Base-by-base conservation (phyloP, 1,140 invertebrate species). In the Myzus persicae region DNA sequence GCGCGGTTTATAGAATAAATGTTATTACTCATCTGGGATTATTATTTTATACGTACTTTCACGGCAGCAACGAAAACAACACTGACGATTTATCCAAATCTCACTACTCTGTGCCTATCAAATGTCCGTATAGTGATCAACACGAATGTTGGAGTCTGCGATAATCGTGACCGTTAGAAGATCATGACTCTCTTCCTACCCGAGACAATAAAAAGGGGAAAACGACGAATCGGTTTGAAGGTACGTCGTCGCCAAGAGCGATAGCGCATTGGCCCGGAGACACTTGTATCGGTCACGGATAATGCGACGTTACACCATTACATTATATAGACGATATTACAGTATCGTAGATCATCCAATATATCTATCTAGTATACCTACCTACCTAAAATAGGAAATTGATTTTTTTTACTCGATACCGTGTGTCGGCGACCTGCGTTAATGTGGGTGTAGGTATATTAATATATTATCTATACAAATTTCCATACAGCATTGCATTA, bases 81-180 rank as follows among this genome's bases (percentile, higher is more conserved):
- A 59, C 26, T 26, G 4, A 76, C 88, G 11, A 91, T 76, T 48
- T 46, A 76, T 24, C 44, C n/a, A 11, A 90, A 42, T 51, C 51
- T 90, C 36, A 20, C 22, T 46, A 82, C 40, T 81, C 46, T 46
- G 46, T 82, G n/a, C 31, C 22, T 11, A 81, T 40, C 67, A n/a
- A 92, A 46, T 92, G 18, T 51, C 44, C n/a, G 67, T 91, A 59
- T 8, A 9, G 20, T 44, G 31, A 42, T 20, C 85, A 14, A 88
- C 40, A 85, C 14, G 84, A 44, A 44, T 85, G 14, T 44, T 18
- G 18, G 42, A 91, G 5, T 38, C 67, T 38, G 38, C 4, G 5
- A 14, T 51, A n/a, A 36, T 92, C 91, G 91, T 92, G 91, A 92
- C 91, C 91, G 76, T 92, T 82, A 48, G n/a, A 76, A 84, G 24